Evolutionary conservation across 2,888 invertebrate genomes (phyloP), one percentile per base, ranked within the genome.

Genomic region (Hetaerina titia): DNA sequence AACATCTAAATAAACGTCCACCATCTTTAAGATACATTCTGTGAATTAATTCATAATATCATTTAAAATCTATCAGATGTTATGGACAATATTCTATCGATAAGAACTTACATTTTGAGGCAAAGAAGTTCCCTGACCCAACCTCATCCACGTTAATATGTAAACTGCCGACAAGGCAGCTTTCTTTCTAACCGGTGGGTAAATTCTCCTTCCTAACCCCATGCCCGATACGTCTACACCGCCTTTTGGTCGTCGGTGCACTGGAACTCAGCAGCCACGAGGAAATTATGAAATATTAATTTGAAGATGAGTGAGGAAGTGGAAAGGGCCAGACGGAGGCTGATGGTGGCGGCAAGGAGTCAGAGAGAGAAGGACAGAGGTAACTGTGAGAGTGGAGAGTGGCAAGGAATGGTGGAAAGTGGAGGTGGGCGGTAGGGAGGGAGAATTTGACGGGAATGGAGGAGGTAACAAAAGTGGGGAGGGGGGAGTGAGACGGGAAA

Each of bases 201-300:
- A 74, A 74, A 25, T 25, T 6, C 25, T 13, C 74, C 25, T 74
- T 19, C 25, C 74, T 25, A 69, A 17, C 74, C 7, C 74, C 74
- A 2, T 0, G n/a, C 92, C 25, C 92, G 31, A 90, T 45, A 4
- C 45, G 19, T 92, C 92, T 45, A 45, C 92, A 56, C 69, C 45
- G 56, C 92, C 15, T 92, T 92, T 64, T 63, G 15, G 90, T 2
- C 60, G 90, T 74, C 11, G 57, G 57, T 22, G 22, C 56, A 58
- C 19, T 17, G 64, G 17, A 17, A 6, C 45, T 17, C 6, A 56
- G 17, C 22, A 17, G 89, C 89, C 22, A 9, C 1, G 22, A 45
- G 64, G 25, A 64, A 69, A 69, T 92, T 63, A 63, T 92, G 92
- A 92, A 92, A 92, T 92, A 92, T 92, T 92, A 92, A 92, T 92